Evolutionary conservation across 2,888 invertebrate species (phyloP).

Genomic region (Stenchaetothrips biformis): DNA sequence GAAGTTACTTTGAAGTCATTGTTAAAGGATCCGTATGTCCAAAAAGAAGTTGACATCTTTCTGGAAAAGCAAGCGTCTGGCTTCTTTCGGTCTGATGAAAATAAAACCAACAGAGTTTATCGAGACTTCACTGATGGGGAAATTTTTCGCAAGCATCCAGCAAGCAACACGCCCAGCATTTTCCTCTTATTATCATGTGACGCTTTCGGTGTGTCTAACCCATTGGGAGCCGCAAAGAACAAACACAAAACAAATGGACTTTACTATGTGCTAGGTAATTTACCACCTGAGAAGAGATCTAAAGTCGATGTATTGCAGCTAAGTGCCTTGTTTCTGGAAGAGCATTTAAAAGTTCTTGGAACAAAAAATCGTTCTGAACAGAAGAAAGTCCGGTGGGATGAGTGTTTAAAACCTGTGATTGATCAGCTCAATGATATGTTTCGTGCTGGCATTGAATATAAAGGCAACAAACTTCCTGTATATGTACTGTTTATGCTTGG

Average conservation of each 20-base stretch:
- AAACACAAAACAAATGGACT: neutral
- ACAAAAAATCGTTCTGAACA: too few relatives aligned
- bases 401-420: neutral
- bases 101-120: too few relatives aligned
- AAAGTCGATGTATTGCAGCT: neutral
- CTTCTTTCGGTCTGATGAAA: too few relatives aligned
- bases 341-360: too few relatives aligned
- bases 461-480: neutral
- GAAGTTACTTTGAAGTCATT: neutral
- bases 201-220: neutral
- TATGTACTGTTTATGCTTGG: neutral
- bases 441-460: neutral
- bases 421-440: neutral
- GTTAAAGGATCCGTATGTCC: neutral
- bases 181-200: neutral
- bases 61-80: neutral
- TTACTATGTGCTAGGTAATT: neutral
- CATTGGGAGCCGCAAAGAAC: neutral
- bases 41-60: neutral
- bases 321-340: neutral
- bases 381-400: neutral
- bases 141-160: neutral
- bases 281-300: neutral
- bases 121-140: neutral
- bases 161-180: neutral